Evolutionary conservation across 2,113 vertebrate species (phyloP), one percentile per base, ranked within the genome.

Genomic region (Grammomys dolichurus): DNA sequence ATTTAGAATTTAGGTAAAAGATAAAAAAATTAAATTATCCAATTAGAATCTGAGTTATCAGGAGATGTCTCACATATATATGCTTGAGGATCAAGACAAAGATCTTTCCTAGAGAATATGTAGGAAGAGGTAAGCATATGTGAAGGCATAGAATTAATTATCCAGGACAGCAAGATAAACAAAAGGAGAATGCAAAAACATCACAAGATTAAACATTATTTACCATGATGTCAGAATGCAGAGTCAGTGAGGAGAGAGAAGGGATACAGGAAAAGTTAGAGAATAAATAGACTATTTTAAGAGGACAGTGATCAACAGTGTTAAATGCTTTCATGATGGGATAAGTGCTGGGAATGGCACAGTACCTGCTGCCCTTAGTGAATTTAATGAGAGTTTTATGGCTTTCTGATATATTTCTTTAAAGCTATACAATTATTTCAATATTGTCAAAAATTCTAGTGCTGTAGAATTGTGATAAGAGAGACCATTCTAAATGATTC

Each of bases 401-500:
- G 67, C 11, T 36, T 96, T 95, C 65, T 76, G 89, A 31, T 26
- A 84, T 2, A 81, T 86, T 93, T 87, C 76, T 54, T 96, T 85
- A 88, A 90, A 94, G 46, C 51, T 87, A 40, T 8, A 51, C 17
- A 95, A 91, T 93, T 90, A 96, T 86, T 92, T 95, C 46, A 96
- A 56, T 60, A 91, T 46, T 92, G 43, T 86, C 69, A 89, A 20
- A 97, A 94, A 95, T 92, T 91, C 17, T n/a, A 40, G 92, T 89
- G 40, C 51, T 46, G 93, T 95, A 91, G 36, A 56, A 77, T 36
- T 96, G 67, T 92, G 80, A 91, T 90, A 95, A 92, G 58, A 90
- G 20, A 89, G 58, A 92, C 88, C 36, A 95, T 94, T 97, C 85
- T 81, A 93, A 96, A 93, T 77, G 58, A 97, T 90, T 91, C 75